These are phyloP conservation scores for Dromas ardeola DNA, from an alignment of 2,113 vertebrate genomes.

Conservation along the genomic window DNA sequence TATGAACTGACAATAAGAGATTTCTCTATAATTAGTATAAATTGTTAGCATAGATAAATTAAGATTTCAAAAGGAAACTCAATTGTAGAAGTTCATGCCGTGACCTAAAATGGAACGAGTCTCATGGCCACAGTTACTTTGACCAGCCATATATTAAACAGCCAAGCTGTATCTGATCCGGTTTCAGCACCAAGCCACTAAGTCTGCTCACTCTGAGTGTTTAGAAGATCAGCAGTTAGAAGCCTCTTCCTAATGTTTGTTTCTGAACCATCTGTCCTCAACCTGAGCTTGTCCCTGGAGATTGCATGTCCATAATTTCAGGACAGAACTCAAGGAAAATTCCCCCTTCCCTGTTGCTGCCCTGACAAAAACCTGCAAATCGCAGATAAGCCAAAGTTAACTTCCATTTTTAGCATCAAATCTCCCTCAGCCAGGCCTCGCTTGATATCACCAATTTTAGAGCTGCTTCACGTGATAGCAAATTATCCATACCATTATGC, in stretches of 20 bases:
- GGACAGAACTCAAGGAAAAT: not conserved
- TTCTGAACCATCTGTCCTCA: not conserved
- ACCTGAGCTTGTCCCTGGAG: not conserved
- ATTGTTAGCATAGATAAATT: not conserved
- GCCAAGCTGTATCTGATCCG: not conserved
- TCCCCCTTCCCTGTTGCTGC: not conserved
- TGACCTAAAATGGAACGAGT: not conserved
- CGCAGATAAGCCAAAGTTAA: not conserved
- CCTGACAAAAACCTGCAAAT: not conserved
- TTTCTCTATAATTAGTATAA: not conserved
- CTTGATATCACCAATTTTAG: not conserved
- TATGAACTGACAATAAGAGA: not conserved
- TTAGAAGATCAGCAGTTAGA: not conserved
- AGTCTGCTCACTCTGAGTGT: not conserved
- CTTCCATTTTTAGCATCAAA: not conserved
- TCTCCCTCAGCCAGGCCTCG: not conserved
- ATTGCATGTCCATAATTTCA: not conserved
- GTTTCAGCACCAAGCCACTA: not conserved
- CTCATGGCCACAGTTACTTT: not conserved
- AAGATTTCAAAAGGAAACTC: not conserved
- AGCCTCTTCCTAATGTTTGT: not conserved
- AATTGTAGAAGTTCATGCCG: not conserved
- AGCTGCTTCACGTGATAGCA: not conserved
- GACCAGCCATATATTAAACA: not conserved
- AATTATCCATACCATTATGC: not conserved